Percentiles rank a stretch among this genome's conserved stretches.
phyloP scores from a whole-genome alignment of 35 echinoderm and acorn worm species.

The Ptychodera flava region DNA sequence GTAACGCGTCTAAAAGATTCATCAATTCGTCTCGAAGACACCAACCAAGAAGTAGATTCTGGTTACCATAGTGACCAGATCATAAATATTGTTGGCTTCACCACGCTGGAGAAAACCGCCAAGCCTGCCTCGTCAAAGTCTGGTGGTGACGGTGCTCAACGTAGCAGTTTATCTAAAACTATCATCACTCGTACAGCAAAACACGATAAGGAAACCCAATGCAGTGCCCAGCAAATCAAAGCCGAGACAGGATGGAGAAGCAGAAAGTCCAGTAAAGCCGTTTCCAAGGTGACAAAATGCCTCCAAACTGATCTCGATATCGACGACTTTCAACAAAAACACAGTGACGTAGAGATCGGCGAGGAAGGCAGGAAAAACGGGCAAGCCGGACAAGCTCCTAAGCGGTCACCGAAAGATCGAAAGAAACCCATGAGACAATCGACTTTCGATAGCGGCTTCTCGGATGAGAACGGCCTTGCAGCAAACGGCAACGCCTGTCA shows the following conservation, averaged over 20 bases:
- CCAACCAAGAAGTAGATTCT: neutral
- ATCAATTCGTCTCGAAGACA: neutral
- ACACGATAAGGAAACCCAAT: conserved; percentile 67
- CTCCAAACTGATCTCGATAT: neutral
- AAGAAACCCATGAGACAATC: conserved; percentile 18
- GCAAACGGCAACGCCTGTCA: neutral
- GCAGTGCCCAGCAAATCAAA: conserved; percentile 79
- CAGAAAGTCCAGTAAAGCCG: conserved; percentile 13
- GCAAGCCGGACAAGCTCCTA: conserved; percentile 11
- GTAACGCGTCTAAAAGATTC: neutral
- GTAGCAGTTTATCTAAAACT: neutral
- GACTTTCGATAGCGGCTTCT: conserved; percentile 92
- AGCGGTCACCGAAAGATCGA: neutral
- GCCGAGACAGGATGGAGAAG: conserved; percentile 81
- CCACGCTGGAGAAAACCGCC: neutral
- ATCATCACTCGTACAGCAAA: neutral
- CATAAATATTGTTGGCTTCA: neutral
- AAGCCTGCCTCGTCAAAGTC: neutral
- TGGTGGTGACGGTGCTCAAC: neutral
- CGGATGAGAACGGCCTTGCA: conserved; percentile 80
- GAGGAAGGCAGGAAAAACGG: conserved; percentile 3
- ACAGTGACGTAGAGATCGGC: no score
- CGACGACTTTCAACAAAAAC: no score
- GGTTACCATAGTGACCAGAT: neutral
- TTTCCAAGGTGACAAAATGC: neutral